phyloP scores from a whole-genome alignment of 1,140 invertebrate genomes.

The Leptinotarsa defecta region DNA sequence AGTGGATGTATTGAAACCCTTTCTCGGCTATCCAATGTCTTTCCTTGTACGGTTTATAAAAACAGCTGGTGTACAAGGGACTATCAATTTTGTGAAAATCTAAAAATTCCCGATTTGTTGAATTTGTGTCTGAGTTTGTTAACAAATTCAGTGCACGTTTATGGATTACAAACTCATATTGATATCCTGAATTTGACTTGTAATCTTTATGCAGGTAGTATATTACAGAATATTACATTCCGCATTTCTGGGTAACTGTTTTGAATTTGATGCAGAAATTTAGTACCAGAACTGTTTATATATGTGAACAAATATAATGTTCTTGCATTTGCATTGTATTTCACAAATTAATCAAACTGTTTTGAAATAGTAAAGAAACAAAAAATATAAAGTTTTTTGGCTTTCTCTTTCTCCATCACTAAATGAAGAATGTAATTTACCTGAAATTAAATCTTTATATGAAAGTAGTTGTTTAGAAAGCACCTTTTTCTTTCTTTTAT shows the following conservation, averaged over 20 bases:
- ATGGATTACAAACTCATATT: conserved; percentile 69
- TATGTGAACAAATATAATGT: no score
- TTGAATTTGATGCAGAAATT: background rate
- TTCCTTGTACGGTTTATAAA: conserved; percentile 59
- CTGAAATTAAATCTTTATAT: no score
- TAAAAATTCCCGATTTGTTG: conserved; percentile 46
- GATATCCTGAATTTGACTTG: conserved; percentile 66
- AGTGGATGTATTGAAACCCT: conserved; percentile 63
- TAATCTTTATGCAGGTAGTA: conserved; percentile 67
- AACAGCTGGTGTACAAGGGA: conserved; percentile 57
- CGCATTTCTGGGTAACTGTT: conserved; percentile 1
- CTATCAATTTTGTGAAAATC: conserved; percentile 18
- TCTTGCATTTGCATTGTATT: no score
- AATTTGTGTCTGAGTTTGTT: conserved; percentile 60
- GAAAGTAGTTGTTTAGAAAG: no score
- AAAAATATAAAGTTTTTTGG: no score
- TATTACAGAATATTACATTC: background rate
- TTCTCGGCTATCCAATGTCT: conserved; percentile 57
- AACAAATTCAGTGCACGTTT: conserved; percentile 62
- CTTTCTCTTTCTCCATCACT: no score
- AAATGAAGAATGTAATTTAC: no score
- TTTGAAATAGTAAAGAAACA: no score
- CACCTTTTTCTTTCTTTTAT: no score
- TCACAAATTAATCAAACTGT: no score
- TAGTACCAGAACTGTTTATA: no score